Evolutionary conservation across 92 coral and sea anemone genomes (phyloP), one percentile per base, ranked within the genome.

Genomic region (Pocillopora grandis): DNA sequence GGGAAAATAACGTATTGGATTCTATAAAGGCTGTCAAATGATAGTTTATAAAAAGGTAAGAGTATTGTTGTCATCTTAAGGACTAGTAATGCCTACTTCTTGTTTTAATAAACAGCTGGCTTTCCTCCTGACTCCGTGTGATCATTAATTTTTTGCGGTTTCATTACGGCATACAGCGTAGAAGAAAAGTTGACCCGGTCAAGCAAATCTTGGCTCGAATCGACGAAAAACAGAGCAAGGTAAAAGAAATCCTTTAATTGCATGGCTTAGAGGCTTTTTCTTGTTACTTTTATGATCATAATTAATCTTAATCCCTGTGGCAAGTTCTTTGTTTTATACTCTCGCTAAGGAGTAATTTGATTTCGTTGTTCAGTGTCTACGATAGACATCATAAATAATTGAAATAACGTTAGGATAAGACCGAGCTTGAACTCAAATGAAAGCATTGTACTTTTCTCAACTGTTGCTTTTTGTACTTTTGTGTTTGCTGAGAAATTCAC

Each of bases 141-240:
- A 6, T 68, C n/a, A 71, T 70, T 81, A 66, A 59, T 56, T 71
- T 35, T 71, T 59, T 59, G 37, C 66, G 69, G 77, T 42, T 55
- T 1, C 33, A 31, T 16, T 48, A 14, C 31, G 23, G 18, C 0
- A 21, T 75, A 10, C 76, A 77, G 88, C 88, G 57, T 15, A 60
- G 82, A 7, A 68, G 82, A 9, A 84, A 76, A 48, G 76, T 69
- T 58, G 94, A 91, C 76, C 94, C 92, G 62, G 94, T 91, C 72
- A 90, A 90, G 66, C 92, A 91, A 71, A 91, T 91, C 56, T 85
- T 91, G 57, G 92, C 94, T 72, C 87, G 87, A 59, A 49, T 88
- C 27, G 94, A 91, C 36, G 94, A 87, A 20, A 91, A 88, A 35
- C 91, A 91, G 69, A 85, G 80, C 90, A 88, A 88, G 94, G 94